Conservation (phyloP, 1,140 invertebrate species). For the Streblospio benedicti region DNA sequence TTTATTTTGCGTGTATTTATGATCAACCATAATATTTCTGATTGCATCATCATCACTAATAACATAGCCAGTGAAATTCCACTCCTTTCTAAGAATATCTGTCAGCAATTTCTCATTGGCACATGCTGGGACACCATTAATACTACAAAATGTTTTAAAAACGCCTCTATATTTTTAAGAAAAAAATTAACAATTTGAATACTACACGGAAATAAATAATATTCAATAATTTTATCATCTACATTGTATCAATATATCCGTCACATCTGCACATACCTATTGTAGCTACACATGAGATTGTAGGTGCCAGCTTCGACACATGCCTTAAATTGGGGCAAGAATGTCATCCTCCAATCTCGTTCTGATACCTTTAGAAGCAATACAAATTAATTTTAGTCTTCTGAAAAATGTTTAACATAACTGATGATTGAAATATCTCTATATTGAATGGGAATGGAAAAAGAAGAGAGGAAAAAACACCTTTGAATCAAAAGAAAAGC, state of each 20-base stretch:
- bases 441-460: no score
- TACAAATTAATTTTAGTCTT: neutral
- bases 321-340: slow-evolving; percentile 17
- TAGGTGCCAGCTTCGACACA: slow-evolving; percentile 20
- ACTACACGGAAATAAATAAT: no score
- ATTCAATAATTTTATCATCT: no score
- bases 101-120: slow-evolving; percentile 34
- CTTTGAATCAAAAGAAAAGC: slow-evolving; percentile 37
- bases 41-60: slow-evolving; percentile 39
- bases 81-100: slow-evolving; percentile 31
- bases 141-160: slow-evolving; percentile 26
- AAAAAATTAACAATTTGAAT: no score
- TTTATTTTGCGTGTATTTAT: slow-evolving; percentile 30
- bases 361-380: slow-evolving; percentile 7
- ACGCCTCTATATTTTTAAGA: no score
- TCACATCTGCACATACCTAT: no score
- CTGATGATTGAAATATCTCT: no score
- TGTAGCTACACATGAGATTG: slow-evolving; percentile 22
- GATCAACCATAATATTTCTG: slow-evolving; percentile 31
- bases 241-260: no score
- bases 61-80: slow-evolving; percentile 37
- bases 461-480: no score
- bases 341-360: slow-evolving; percentile 18
- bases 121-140: slow-evolving; percentile 39
- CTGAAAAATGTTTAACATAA: neutral